Base-by-base conservation (phyloP, 1,140 invertebrate species). In the Druon quercuslanigerum region DNA sequence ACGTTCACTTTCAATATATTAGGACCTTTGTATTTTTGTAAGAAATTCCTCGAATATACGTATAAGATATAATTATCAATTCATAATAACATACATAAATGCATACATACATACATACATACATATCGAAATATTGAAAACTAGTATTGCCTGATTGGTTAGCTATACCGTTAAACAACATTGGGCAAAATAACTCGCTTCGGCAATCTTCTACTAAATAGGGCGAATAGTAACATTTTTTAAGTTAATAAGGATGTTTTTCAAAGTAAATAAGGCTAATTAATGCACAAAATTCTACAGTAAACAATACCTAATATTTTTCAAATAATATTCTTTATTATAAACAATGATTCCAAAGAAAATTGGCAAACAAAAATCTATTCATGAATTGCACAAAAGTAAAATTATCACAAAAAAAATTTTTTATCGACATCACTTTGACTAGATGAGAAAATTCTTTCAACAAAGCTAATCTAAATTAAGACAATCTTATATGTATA, bases 21-120 rank as follows among this genome's bases (percentile, higher is more conserved):
- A 25, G 52, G 79, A 80, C 72, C 74, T 74, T 66, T 82, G 71
- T 84, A 81, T 86, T 86, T 84, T 80, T 77, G 85, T 88, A 89
- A 87, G 87, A 88, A 89, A 87, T 83, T 83, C 77, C 81, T 84
- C 80, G 78, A 80, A 33, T 33, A 33, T 33, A 33, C 25, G 78
- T 84, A 83, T 73, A 83, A 82, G 70, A 79, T 79, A 16, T 25
- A 75, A 70, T 77, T 75, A 77, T 77, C 73, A 51, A 77, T 70
- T 79, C 76, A 72, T 81, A 78, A 78, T 71, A 77, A 76, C 72
- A 73, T 83, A 83, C 20, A 25, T 25, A 25, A 25, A 25, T 25
- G 20, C 20, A 25, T 77, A 81, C 70, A 33, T 33, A 5, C 25
- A 33, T 33, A 33, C 25, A 33, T 33, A 33, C 25, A 33, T 33